Conservation (phyloP, 2,113 vertebrate genomes). For the Alligator mississippiensis region DNA sequence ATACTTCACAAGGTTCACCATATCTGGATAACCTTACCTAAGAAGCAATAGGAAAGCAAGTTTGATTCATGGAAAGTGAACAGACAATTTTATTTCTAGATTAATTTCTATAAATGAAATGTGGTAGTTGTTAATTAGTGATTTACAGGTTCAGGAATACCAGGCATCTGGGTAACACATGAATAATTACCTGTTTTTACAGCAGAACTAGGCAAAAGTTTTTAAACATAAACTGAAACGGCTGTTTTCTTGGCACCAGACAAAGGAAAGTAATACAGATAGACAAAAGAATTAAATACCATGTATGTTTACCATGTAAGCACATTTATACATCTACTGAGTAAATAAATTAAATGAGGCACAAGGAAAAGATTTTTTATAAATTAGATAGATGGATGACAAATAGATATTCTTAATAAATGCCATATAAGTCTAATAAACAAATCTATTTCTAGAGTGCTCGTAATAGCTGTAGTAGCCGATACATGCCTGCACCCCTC, state of each 20-base stretch:
- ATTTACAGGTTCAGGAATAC: neutral
- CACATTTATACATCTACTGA: neutral
- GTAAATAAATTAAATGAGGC: neutral
- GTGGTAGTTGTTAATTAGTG: neutral
- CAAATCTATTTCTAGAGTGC: neutral
- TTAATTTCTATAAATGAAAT: neutral
- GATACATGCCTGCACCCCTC: neutral
- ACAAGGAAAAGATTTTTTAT: neutral
- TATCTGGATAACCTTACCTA: neutral
- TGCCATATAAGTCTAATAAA: neutral
- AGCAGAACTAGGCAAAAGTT: neutral
- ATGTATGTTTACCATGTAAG: neutral
- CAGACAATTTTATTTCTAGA: neutral
- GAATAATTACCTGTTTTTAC: neutral
- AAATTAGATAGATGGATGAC: neutral
- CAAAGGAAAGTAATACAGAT: neutral
- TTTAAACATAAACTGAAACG: neutral
- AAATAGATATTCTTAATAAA: neutral
- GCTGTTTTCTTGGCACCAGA: neutral
- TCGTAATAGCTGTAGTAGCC: neutral
- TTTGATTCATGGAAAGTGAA: neutral
- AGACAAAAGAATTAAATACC: neutral
- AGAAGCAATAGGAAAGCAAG: neutral
- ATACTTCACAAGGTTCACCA: neutral
- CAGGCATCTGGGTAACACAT: neutral